Conservation (phyloP, 2,113 vertebrate species). For the Furnarius figulus region DNA sequence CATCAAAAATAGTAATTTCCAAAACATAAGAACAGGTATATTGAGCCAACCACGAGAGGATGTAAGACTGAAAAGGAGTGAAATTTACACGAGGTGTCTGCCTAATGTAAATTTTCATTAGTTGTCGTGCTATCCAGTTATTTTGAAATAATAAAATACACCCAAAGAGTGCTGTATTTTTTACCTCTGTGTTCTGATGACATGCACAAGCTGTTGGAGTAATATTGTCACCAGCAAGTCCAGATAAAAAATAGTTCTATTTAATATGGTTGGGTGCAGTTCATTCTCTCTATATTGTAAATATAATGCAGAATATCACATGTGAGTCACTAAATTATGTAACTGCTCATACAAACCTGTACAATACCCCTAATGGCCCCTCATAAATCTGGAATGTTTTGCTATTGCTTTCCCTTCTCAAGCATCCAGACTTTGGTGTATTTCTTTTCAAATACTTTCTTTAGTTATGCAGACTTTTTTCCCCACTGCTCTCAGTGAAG, state of each 20-base stretch:
- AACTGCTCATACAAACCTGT: background rate
- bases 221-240: conserved; percentile 2
- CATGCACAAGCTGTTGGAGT: background rate
- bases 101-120: conserved; percentile 29
- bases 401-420: background rate
- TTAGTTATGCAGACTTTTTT: background rate
- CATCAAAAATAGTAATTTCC: background rate
- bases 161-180: background rate
- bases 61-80: background rate
- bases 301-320: conserved; percentile 21
- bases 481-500: background rate
- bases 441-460: conserved; percentile 11
- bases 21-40: background rate
- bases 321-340: conserved; percentile 37
- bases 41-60: background rate
- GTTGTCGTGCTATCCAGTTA: background rate
- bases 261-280: conserved; percentile 5
- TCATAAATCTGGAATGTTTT: conserved; percentile 40
- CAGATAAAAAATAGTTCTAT: background rate
- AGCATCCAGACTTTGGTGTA: background rate
- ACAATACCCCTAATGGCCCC: background rate
- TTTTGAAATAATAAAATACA: conserved; percentile 19
- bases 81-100: background rate
- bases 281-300: background rate
- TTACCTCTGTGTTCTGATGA: background rate